Conservation (phyloP, 1,140 invertebrate genomes). For the Nephila pilipes region DNA sequence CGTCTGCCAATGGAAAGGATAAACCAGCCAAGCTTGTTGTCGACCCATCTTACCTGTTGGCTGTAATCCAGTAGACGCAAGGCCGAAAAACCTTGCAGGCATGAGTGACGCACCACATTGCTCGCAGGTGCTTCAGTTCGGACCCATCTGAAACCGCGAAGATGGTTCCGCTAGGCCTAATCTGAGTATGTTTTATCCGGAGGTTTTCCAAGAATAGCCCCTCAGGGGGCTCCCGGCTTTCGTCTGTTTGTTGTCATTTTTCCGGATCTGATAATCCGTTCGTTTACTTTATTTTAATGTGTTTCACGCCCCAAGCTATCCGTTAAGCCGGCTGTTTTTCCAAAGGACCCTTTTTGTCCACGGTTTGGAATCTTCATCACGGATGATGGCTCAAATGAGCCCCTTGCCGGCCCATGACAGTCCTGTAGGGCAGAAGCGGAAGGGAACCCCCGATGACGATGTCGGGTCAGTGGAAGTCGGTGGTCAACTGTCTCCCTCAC, state of each 20-base stretch:
- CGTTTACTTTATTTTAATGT: not conserved
- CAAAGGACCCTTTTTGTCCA: not conserved
- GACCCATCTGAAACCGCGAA: constrained; percentile 39
- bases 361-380: not conserved
- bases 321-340: not conserved
- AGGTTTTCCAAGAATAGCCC: constrained; percentile 40
- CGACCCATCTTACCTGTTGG: constrained; percentile 56
- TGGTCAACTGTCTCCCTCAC: constrained; percentile 65
- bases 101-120: constrained; percentile 68
- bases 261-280: not conserved
- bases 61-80: constrained; percentile 43
- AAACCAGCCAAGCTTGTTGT: constrained; percentile 45
- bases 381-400: constrained; percentile 76
- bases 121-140: constrained; percentile 64
- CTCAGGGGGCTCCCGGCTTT: not conserved
- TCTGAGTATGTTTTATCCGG: constrained; percentile 32
- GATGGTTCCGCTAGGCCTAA: constrained; percentile 72
- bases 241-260: constrained; percentile 2
- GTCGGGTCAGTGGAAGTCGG: constrained; percentile 59
- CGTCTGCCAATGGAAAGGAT: constrained; percentile 16
- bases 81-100: constrained; percentile 68
- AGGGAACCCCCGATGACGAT: constrained; percentile 72
- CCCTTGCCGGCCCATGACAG: constrained; percentile 65
- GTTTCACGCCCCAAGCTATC: not conserved
- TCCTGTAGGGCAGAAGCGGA: constrained; percentile 62